These are phyloP conservation scores for Conomelus anceps DNA, from an alignment of 2,888 invertebrate species.

Conservation along the genomic window DNA sequence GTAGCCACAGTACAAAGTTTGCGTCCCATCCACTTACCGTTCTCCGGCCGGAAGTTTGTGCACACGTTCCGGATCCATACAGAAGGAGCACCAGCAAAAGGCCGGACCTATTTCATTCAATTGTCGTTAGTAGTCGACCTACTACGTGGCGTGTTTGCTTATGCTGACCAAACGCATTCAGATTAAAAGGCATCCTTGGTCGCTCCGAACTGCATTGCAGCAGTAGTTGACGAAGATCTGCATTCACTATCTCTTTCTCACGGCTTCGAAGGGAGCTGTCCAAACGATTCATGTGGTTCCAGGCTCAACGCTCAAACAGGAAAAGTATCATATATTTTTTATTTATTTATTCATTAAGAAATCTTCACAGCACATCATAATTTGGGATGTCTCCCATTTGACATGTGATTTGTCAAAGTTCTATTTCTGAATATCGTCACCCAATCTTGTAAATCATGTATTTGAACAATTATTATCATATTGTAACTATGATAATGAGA, in stretches of 20 bases:
- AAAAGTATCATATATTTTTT: too few relatives aligned
- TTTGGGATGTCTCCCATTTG: too few relatives aligned
- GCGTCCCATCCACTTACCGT: not conserved
- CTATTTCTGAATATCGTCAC: too few relatives aligned
- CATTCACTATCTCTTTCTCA: not conserved
- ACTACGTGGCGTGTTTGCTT: not conserved
- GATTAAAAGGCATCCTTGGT: not conserved
- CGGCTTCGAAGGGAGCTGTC: not conserved
- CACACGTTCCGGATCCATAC: not conserved
- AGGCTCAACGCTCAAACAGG: too few relatives aligned
- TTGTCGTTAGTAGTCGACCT: not conserved
- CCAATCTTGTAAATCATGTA: too few relatives aligned
- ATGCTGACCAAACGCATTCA: not conserved
- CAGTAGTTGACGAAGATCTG: not conserved
- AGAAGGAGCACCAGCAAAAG: not conserved
- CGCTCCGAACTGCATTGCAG: not conserved
- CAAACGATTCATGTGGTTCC: too few relatives aligned
- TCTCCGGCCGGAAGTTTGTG: not conserved
- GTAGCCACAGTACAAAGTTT: not conserved
- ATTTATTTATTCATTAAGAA: too few relatives aligned
- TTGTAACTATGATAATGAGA: too few relatives aligned
- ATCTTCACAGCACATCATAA: too few relatives aligned
- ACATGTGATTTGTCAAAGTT: too few relatives aligned
- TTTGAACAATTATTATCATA: too few relatives aligned
- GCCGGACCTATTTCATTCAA: not conserved